Base-by-base conservation (phyloP, 1,140 invertebrate species). In the Idris sp. region DNA sequence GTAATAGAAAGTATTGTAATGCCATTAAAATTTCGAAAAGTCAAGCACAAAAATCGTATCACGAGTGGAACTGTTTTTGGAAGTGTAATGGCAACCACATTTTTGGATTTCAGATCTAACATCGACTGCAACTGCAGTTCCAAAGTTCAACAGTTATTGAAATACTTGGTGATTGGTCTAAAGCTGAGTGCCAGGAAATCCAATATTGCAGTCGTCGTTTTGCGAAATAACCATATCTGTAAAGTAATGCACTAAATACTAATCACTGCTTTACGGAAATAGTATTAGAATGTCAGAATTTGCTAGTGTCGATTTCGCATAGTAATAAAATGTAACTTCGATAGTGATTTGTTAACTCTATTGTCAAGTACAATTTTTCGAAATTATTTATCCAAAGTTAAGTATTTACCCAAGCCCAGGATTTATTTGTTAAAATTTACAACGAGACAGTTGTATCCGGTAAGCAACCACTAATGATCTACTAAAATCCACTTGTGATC, bases 161-260 rank as follows among this genome's bases (percentile, higher is more conserved):
- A 72, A 72, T 72, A 64, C 58, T 72, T 22, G 22, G 43, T 54
- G 68, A 72, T 72, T 72, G 58, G 58, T 72, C 51, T 38, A 26
- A 19, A 40, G 16, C 67, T 61, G 33, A 43, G 43, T 61, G 43
- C 41, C 58, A 43, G 68, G 68, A 64, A 72, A 72, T 72, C 68
- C 58, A 72, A 72, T 72, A 72, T 72, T 58, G 41, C 6, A 35
- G 41, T 51, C 41, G 49, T 72, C 68, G 58, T 64, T 72, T 72
- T 72, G 58, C 49, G 51, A 58, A 71, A 72, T 72, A 72, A 72
- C 68, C 58, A 58, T 72, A 72, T 72, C 68, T 49, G 68, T 62
- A 72, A 72, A 56, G 67, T 72, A 72, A 62, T 49, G 67, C 49
- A 64, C 58, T 72, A 49, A 64, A 72, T 64, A 62, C 68, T 72